Base-by-base conservation (phyloP, 2,888 invertebrate species). In the Drosophila infuscata region DNA sequence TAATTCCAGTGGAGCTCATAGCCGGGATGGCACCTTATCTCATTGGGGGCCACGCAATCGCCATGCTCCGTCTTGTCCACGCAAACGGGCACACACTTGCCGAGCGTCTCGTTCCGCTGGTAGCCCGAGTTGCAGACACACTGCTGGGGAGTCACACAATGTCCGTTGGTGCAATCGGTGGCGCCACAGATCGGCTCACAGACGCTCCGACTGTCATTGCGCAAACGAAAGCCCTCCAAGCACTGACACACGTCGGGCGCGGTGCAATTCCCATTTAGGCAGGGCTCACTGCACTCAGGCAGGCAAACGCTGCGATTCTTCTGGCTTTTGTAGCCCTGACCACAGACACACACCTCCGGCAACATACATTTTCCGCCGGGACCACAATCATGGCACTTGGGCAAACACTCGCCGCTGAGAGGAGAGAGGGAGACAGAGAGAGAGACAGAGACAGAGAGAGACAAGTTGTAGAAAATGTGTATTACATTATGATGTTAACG, bases 51-150 rank as follows among this genome's bases (percentile, higher is more conserved):
- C 15, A 91, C 87, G 71, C 94, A 94, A 0, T 80, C 62, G 4
- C 91, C 92, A 70, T 92, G 88, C 48, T 79, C 71, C 68, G 92
- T 91, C n/a, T 69, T 35, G 7, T 88, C 88, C 46, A 88, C 84
- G 68, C 93, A 92, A 0, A 83, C 30, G 1, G 92, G 92, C 46
- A 87, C 70, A 62, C 93, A 93, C 20, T 78, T 76, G 3, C 69
- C 77, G 1, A 88, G 57, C 3, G 64, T 81, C 36, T 83, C 84
- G 41, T 82, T 79, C 20, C 82, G 79, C n/a, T 70, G 57, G 41
- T 91, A 93, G 49, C 95, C 95, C 3, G 92, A 81, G 20, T 93
- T 91, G 82, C 96, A 96, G 12, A 92, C 92, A 87, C 96, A 96
- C 0, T 93, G 91, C 60, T 94, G 94, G 0, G 95, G 94, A 3